Conservation (phyloP, 2,888 invertebrate genomes). For the Trichopoda pennipes region DNA sequence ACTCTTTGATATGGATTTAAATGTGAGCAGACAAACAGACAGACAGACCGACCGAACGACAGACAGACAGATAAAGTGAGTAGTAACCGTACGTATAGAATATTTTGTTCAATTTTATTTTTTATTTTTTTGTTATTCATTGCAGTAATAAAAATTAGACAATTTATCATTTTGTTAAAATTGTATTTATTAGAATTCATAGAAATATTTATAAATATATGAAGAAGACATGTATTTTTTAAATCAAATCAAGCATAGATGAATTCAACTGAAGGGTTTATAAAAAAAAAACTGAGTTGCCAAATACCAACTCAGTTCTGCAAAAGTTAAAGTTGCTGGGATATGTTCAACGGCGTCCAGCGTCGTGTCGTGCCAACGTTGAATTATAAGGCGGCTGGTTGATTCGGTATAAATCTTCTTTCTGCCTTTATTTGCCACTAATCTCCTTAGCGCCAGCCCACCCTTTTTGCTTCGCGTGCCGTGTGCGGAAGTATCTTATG, state of each 20-base stretch:
- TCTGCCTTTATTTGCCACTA: too few species aligned
- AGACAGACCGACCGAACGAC: background rate
- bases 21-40: constrained; percentile 25
- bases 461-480: too few species aligned
- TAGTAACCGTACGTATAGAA: background rate
- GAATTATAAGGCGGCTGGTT: too few species aligned
- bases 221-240: constrained; percentile 15
- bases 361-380: too few species aligned
- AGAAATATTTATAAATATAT: constrained; percentile 3
- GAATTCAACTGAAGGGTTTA: constrained; percentile 19
- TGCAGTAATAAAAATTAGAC: constrained; percentile 63
- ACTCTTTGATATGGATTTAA: constrained; percentile 40
- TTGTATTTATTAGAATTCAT: constrained; percentile 55
- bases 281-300: background rate
- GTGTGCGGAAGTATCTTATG: too few species aligned
- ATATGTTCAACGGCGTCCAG: too few species aligned
- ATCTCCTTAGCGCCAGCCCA: too few species aligned
- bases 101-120: background rate
- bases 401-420: too few species aligned
- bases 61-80: background rate
- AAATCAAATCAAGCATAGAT: constrained; percentile 34
- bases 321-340: too few species aligned
- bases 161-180: constrained; percentile 65
- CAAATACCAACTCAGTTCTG: background rate
- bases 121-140: constrained; percentile 59